Evolutionary conservation across 2,113 vertebrate genomes (phyloP), one percentile per base, ranked within the genome.

Genomic region (Beaufortia kweichowensis): DNA sequence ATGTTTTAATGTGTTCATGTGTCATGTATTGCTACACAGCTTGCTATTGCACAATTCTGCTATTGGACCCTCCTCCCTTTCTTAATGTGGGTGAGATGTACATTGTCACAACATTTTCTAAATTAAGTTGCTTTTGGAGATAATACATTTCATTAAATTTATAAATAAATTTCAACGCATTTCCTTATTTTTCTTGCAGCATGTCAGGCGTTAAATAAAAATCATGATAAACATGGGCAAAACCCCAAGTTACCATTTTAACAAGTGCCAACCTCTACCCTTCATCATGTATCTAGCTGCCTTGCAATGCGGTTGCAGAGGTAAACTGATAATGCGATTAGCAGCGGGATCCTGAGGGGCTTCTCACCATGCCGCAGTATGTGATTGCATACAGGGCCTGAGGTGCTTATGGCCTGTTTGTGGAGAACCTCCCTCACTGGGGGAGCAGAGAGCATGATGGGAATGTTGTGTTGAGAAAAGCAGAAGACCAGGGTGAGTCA

Each of bases 401-500:
- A 15, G 43, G 71, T 46, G 56, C 60, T 28, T 31, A 55, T 29
- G 7, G 9, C n/a, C 46, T 31, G 31, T 28, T 76, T 71, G 59
- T 63, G 2, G 23, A 24, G 24, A 75, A 28, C 33, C 26, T 14
- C 46, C 46, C 26, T 29, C 64, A 75, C 29, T 2, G 43, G 43
- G 46, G 23, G 7, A 19, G 7, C 60, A 31, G 12, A 2, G 31
- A 63, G 8, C 26, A 70, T 24, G 48, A 26, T 63, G 62, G 43
- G 46, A 81, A 26, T 17, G 26, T 61, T 5, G 56, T 0, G 28
- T 2, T 55, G 23, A 75, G 57, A 11, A 33, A 81, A 81, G 75
- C 60, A 72, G 63, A 72, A 81, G 62, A 28, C 62, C 8, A 17
- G 24, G 3, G 12, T 68, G 56, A 81, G 69, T 77, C 68, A 77